Evolutionary conservation across 2,113 vertebrate species (phyloP).

Genomic region (Nothobranchius furzeri): DNA sequence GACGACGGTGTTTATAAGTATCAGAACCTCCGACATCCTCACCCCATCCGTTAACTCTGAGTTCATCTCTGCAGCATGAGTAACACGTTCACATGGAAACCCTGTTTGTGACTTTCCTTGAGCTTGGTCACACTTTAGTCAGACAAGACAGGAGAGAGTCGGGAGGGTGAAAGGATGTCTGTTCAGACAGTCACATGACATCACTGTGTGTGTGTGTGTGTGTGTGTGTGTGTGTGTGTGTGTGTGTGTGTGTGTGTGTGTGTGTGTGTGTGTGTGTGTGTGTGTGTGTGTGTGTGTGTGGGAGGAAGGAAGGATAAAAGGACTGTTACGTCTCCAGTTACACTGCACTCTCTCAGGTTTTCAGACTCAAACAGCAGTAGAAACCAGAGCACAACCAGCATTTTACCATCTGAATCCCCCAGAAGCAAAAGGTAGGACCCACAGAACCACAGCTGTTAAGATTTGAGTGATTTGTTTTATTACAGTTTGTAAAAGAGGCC

Average conservation of each 20-base stretch:
- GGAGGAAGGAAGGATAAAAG: constrained; percentile 42
- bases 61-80: neutral
- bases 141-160: constrained; percentile 13
- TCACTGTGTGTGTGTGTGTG: constrained; percentile 53
- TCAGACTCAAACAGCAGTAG: constrained; percentile 33
- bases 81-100: constrained; percentile 9
- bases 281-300: constrained; percentile 10
- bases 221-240: neutral
- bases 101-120: constrained; percentile 33
- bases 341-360: neutral
- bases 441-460: too few species aligned
- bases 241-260: constrained; percentile 8
- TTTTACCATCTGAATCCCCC: neutral
- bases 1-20: too few species aligned
- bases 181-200: constrained; percentile 71
- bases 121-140: constrained; percentile 26
- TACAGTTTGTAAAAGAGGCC: too few species aligned
- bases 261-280: constrained; percentile 10
- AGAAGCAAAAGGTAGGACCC: constrained; percentile 41
- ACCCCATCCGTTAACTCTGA: neutral
- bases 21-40: too few species aligned
- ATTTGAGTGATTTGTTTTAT: too few species aligned
- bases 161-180: constrained; percentile 46
- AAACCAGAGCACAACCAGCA: neutral
- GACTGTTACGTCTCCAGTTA: neutral